Percentiles rank a stretch among this genome's conserved stretches.
phyloP scores from a whole-genome alignment of 1,140 invertebrate species.

The Drosophila mayri region DNA sequence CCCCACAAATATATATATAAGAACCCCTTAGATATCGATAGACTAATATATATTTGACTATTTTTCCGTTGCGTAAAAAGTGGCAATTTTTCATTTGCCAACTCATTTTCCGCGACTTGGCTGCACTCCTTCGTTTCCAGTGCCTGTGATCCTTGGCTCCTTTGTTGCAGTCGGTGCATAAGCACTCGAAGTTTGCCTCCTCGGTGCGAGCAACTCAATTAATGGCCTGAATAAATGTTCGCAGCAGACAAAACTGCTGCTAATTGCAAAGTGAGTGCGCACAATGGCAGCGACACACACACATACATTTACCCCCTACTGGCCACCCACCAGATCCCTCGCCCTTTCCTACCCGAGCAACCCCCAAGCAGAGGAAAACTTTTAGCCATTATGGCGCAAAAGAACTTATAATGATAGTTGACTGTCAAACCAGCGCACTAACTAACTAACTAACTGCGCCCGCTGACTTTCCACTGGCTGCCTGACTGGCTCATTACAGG shows the following conservation, averaged over 20 bases:
- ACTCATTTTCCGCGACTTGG: conserved; percentile 28
- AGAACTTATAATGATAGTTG: conserved; percentile 82
- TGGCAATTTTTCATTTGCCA: conserved; percentile 31
- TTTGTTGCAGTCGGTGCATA: conserved; percentile 37
- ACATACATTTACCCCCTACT: conserved; percentile 29
- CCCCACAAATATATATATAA: not conserved
- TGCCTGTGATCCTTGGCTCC: conserved; percentile 1
- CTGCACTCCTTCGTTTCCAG: conserved; percentile 12
- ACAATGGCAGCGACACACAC: conserved; percentile 49
- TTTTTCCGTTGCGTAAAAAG: conserved; percentile 10
- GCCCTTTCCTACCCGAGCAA: not conserved
- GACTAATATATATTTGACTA: not conserved
- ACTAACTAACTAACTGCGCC: conserved; percentile 61
- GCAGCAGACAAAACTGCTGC: conserved; percentile 80
- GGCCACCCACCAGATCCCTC: conserved; percentile 1
- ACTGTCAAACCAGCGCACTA: conserved; percentile 70
- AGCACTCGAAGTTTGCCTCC: conserved; percentile 51
- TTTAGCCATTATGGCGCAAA: conserved; percentile 75
- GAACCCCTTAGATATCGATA: not conserved
- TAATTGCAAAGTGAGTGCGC: conserved; percentile 73
- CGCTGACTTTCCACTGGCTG: conserved; percentile 51
- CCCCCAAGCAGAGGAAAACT: conserved; percentile 46
- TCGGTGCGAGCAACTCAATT: conserved; percentile 73
- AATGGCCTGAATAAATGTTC: conserved; percentile 73
- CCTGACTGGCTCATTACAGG: conserved; percentile 60